Base-by-base conservation (phyloP, 1,140 invertebrate species). In the Cecropterus lyciades region DNA sequence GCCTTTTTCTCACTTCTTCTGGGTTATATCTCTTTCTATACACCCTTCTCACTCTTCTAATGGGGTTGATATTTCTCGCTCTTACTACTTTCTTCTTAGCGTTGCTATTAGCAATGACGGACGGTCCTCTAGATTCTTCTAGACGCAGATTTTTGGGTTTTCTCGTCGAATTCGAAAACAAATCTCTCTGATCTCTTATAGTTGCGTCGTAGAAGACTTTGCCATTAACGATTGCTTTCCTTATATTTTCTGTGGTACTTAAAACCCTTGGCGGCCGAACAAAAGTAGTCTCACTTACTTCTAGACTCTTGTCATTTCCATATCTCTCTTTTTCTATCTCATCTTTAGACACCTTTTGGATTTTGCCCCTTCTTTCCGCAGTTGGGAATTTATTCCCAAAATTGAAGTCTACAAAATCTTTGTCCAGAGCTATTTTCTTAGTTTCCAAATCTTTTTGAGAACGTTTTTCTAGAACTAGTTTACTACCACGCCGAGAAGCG, bases 131-230 rank as follows among this genome's bases (percentile, higher is more conserved):
- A 5, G 80, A 77, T 60, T 88, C 82, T 65, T 84, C 72, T 11
- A 77, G 53, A 53, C 83, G 81, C 3, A 88, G 66, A 63, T 33
- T 85, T 68, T 86, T 90, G 15, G 77, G 59, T 69, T 77, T 87
- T 65, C 87, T 74, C 5, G 82, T 84, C 8, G 72, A 57, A 60
- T 84, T 89, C 7, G 70, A 52, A 14, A 78, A 79, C 42, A 82
- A 62, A 30, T 90, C 89, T 57, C 85, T 85, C 51, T 88, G 80
- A 64, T 89, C 85, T 69, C 82, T 79, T 64, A 91, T 75, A 0
- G 85, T 89, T 17, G 89, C 89, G 46, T 88, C 86, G 17, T 91
- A 92, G 67, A 87, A 92, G 0, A 90, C 81, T 75, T 91, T 89
- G 4, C 89, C 89, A 59, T 92, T 92, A 5, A 92, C 78, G 13